Evolutionary conservation across 2,797 vertebrate species (phyloP), one percentile per base, ranked within the genome.

Genomic region (Anableps anableps): DNA sequence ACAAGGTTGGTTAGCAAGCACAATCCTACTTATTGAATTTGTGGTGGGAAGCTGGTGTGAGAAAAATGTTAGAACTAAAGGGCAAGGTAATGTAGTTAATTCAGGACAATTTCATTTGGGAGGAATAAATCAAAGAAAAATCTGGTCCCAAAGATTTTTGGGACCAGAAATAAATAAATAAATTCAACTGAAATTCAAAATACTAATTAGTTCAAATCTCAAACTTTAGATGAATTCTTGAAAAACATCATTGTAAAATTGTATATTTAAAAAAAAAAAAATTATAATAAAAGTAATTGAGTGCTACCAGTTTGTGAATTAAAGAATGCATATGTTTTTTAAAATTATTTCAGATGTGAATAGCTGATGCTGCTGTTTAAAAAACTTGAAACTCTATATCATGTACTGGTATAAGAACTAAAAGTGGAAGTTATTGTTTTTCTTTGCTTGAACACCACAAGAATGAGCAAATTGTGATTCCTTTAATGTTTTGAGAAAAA

Each of bases 31-130:
- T 26, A 76, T 53, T 41, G 34, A 77, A 77, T 41, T 77, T 80
- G 81, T 81, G 75, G 85, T 88, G 88, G 83, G 85, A 83, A 88
- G 81, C 72, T 19, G 11, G 10, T 14, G 36, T 76, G 85, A 48
- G 75, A 71, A 76, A 68, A 41, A 75, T 47, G 7, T 45, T 55
- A 71, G 47, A 72, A 29, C 5, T 7, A 5, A 47, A 26, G 16
- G 21, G 21, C 73, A 71, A 70, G 60, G 45, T 64, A 43, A 77
- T 2, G 3, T 10, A 64, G 76, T 55, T 51, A 4, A 53, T 14
- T 55, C 41, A 51, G 26, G 11, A 29, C 23, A 45, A 71, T n/a
- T 43, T 68, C 21, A 26, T 41, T 41, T 41, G 38, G 21, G 23
- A 38, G 9, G 36, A 66, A 38, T 5, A 36, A 66, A 34, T 64